Evolutionary conservation across 2,888 invertebrate species (phyloP).

Genomic region (Nipponacmea schrenckii): DNA sequence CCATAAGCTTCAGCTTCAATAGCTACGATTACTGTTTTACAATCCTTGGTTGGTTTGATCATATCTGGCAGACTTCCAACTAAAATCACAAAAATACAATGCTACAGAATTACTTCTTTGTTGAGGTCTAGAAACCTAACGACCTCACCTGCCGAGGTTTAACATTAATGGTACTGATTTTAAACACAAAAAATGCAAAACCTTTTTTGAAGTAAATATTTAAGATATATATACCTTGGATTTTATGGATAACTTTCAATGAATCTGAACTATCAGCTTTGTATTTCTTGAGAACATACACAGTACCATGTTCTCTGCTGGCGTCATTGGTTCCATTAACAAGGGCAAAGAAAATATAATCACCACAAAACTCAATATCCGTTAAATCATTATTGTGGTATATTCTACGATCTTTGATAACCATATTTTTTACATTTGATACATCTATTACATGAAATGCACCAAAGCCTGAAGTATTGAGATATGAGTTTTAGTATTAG

Average conservation of each 20-base stretch:
- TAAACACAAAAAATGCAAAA: too few relatives aligned
- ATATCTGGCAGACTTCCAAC: slow-evolving; percentile 49
- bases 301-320: slow-evolving; percentile 21
- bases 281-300: slow-evolving; percentile 1
- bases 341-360: slow-evolving; percentile 40
- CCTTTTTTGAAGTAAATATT: too few relatives aligned
- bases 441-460: slow-evolving; percentile 47
- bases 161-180: too few relatives aligned
- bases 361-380: slow-evolving; percentile 50
- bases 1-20: slow-evolving; percentile 46
- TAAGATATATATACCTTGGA: not conserved
- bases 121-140: too few relatives aligned
- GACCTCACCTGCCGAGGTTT: too few relatives aligned
- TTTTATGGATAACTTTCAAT: not conserved
- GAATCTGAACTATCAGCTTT: not conserved
- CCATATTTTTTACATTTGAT: slow-evolving; percentile 34
- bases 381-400: slow-evolving; percentile 40
- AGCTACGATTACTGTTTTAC: slow-evolving; percentile 41
- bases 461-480: slow-evolving; percentile 34
- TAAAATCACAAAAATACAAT: slow-evolving; percentile 22
- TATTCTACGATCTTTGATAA: slow-evolving; percentile 23
- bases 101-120: too few relatives aligned
- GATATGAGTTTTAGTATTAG: too few relatives aligned
- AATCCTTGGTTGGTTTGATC: slow-evolving; percentile 42
- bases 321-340: slow-evolving; percentile 35